A percentile compares a stretch with the other conserved stretches of the same genome.
These are phyloP conservation scores for Endotricha flammealis DNA, from an alignment of 2,888 invertebrate species.

Conservation along the genomic window DNA sequence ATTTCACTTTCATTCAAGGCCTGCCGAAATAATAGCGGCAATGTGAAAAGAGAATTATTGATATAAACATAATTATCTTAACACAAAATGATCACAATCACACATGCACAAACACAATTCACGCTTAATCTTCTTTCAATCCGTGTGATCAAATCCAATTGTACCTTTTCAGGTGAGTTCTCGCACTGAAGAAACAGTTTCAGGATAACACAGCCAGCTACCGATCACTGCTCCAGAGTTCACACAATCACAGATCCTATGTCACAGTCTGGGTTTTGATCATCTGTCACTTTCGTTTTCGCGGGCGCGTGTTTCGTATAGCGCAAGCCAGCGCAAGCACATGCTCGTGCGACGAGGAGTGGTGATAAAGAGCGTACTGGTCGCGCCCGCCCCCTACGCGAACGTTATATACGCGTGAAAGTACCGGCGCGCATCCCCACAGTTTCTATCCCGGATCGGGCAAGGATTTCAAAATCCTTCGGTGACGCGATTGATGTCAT, in stretches of 20 bases:
- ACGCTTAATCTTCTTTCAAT: conserved; percentile 19
- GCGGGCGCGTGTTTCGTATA: conserved; percentile 31
- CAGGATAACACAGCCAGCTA: conserved; percentile 70
- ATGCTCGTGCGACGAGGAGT: conserved; percentile 43
- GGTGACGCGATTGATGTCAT: conserved; percentile 47
- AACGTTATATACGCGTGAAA: conserved; percentile 74
- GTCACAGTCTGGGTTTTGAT: conserved; percentile 49
- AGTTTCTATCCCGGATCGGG: conserved; percentile 65
- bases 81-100: not conserved
- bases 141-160: conserved; percentile 36
- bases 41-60: no score
- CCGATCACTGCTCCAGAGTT: conserved; percentile 71
- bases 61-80: not conserved
- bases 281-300: conserved; percentile 67
- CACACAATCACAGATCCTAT: conserved; percentile 55
- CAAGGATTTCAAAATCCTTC: conserved; percentile 63
- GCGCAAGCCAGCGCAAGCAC: conserved; percentile 35
- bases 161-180: conserved; percentile 66
- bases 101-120: conserved; percentile 8
- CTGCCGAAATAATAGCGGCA: no score
- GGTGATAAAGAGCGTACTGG: conserved; percentile 56
- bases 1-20: no score
- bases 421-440: conserved; percentile 52
- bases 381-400: conserved; percentile 54
- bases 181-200: conserved; percentile 58